Evolutionary conservation across 37 sponge, comb jelly and placozoan species (phyloP), one percentile per base, ranked within the genome.

Genomic region (Ianthella basta): DNA sequence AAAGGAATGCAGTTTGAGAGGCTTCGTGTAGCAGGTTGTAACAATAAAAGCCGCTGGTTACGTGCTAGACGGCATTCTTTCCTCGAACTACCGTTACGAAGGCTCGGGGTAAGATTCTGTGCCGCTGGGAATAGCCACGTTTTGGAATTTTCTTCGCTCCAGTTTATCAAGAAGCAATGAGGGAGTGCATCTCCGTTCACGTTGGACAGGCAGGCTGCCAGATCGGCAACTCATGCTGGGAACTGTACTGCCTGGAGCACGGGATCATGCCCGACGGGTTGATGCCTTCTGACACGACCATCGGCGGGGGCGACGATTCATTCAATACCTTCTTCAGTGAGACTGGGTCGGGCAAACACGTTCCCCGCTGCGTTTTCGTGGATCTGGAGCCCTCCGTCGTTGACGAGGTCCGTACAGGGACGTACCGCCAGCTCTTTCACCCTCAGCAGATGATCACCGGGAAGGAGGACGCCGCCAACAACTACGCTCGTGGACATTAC

Each of bases 321-420:
- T 97, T 94, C 91, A 91, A 94, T 82, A 97, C 97, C 33, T 97
- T 97, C 90, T 97, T 97, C 89, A 89, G 92, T 39, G 95, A 94
- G 73, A 95, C 95, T 32, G 93, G 92, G n/a, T 82, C 92, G 37
- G 98, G 98, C 29, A 97, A 97, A 50, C 92, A 95, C 87, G 97
- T 97, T 20, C 97, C 97, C 15, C 82, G 97, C 4, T 93, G 91
- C 30, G 86, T 97, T 35, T 92, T 97, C 79, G 93, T 90, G 44
- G 97, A 96, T 85, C 86, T 96, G 65, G 97, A 96, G 61, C 94
- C 97, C 0, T 86, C 85, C 27, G 97, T 96, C 40, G 83, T 96
- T 23, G 93, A 90, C 68, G 87, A 92, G 84, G 82, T 92, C 35
- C 83, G 88, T 25, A 92, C 93, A 37, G 93, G 93, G 29, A 92